A percentile compares a stretch with the other conserved stretches of the same genome.
Conservation (phyloP, 2,113 vertebrate species). For the Xyliphius kryptos region DNA sequence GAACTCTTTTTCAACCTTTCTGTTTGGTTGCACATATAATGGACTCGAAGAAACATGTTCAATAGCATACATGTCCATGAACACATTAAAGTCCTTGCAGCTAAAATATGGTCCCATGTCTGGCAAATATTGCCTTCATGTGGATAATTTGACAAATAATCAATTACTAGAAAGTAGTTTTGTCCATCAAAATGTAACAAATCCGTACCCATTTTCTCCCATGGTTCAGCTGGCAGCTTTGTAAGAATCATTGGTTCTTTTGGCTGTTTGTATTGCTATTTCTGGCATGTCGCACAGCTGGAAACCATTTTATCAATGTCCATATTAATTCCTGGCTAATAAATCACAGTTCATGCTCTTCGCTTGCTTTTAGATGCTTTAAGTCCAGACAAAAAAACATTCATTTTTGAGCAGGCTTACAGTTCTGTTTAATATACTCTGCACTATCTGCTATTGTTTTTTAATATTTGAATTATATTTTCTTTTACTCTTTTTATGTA, state of each 20-base stretch:
- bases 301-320: slow-evolving; percentile 23
- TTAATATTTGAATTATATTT: too few relatives aligned
- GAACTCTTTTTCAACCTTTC: slow-evolving; percentile 23
- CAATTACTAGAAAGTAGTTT: slow-evolving; percentile 20
- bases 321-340: slow-evolving; percentile 26
- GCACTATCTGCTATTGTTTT: too few relatives aligned
- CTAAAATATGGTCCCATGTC: slow-evolving; percentile 13
- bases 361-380: slow-evolving; percentile 34
- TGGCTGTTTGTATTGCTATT: slow-evolving; percentile 12
- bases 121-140: slow-evolving; percentile 24
- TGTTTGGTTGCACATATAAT: slow-evolving; percentile 16
- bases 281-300: slow-evolving; percentile 22
- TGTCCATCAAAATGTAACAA: slow-evolving; percentile 16
- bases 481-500: too few relatives aligned
- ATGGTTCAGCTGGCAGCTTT: slow-evolving; percentile 5
- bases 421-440: too few relatives aligned
- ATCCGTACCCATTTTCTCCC: slow-evolving; percentile 23
- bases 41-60: slow-evolving; percentile 17
- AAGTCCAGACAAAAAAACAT: too few relatives aligned
- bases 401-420: too few relatives aligned
- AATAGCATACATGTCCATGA: slow-evolving; percentile 16
- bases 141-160: slow-evolving; percentile 30
- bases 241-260: slow-evolving; percentile 18
- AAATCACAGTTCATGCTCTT: slow-evolving; percentile 17
- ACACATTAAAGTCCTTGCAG: slow-evolving; percentile 15